phyloP scores from a whole-genome alignment of 2,113 vertebrate genomes.

The Penelope pileata region DNA sequence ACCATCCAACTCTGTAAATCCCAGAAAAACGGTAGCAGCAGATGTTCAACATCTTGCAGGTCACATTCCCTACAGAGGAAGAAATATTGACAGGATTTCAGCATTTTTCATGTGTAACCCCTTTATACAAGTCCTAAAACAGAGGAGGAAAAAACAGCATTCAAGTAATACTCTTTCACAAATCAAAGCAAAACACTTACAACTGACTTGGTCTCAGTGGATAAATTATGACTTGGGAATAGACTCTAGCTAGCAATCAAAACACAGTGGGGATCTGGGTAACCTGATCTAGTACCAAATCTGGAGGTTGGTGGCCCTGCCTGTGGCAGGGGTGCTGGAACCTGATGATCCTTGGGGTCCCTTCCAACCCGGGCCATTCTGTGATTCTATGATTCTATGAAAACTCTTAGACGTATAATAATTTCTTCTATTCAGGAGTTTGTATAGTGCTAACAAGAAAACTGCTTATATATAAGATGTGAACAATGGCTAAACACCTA shows the following conservation, averaged over 20 bases:
- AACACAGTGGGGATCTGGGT: too few species aligned
- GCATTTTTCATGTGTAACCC: background rate
- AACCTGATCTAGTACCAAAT: too few species aligned
- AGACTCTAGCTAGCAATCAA: background rate
- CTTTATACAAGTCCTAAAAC: background rate
- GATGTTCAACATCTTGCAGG: background rate
- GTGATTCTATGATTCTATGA: too few species aligned
- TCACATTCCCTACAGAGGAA: background rate
- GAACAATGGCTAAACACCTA: background rate
- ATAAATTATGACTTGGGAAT: background rate
- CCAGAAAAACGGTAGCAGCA: background rate
- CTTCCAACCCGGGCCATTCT: too few species aligned
- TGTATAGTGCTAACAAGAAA: background rate
- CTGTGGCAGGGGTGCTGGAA: too few species aligned
- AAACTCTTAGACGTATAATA: background rate
- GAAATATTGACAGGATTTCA: background rate
- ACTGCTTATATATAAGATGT: background rate
- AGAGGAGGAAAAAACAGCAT: background rate
- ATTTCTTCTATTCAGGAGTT: background rate
- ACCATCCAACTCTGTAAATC: background rate
- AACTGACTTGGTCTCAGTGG: background rate
- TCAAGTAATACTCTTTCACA: background rate
- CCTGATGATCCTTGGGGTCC: too few species aligned
- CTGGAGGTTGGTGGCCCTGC: too few species aligned
- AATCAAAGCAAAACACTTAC: slow-evolving; percentile 7